Base-by-base conservation (phyloP, 2,113 vertebrate genomes). In the Choloepus hoffmanni region DNA sequence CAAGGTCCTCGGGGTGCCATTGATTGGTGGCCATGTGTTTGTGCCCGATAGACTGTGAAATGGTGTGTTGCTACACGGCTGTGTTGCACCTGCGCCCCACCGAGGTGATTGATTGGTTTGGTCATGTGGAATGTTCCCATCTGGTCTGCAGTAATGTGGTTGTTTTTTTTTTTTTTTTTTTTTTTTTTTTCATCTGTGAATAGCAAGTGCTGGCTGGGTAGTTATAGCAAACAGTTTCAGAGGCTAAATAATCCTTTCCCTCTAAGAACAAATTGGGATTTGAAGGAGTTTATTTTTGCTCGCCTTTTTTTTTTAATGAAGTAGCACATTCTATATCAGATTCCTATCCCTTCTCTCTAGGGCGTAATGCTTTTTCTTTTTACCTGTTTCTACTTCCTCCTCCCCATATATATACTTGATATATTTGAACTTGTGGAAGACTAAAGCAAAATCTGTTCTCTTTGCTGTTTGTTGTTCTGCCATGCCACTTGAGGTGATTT, bases 51-150 rank as follows among this genome's bases (percentile, higher is more conserved):
- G 99, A 99, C 99, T 99, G 99, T 99, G 99, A 99, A 99, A 99
- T 99, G 99, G 99, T 99, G 99, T 99, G 99, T 99, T 99, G 99
- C 99, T 99, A 99, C 99, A 99, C 99, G 99, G 99, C 99, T 99
- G 99, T 99, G 99, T 98, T 99, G 99, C 99, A 99, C 99, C 99
- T 99, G 99, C 99, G 99, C 99, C 99, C 99, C 99, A 99, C 99
- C 97, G 98, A 99, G 99, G 99, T 99, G 99, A 99, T 99, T 99
- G 99, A 99, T 99, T 99, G 99, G 99, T 99, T 99, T 99, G 99
- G 99, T 99, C 99, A 99, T 99, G 99, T 99, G 99, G 99, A 99
- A 99, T 99, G 99, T 99, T 99, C 99, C 99, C 99, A 99, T 99
- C 99, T 99, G 99, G 99, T 99, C 99, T 98, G 98, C 99, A 99